Evolutionary conservation across 2,888 invertebrate species (phyloP).

Genomic region (Muschampia plurimacula): DNA sequence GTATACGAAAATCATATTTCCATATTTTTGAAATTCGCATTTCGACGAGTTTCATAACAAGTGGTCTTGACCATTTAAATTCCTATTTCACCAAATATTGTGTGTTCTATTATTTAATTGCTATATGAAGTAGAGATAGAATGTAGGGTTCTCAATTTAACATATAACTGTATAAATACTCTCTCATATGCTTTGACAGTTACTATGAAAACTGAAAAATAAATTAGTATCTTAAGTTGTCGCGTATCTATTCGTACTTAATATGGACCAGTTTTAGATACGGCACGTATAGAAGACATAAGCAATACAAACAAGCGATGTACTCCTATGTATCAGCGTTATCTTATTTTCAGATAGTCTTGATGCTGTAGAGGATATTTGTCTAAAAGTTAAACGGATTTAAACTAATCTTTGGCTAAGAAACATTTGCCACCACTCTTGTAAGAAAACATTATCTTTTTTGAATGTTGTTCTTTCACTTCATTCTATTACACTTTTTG

Average conservation of each 20-base stretch:
- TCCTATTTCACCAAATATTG: no score
- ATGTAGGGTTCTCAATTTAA: neutral
- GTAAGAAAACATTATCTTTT: conserved; percentile 5
- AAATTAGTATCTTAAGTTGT: no score
- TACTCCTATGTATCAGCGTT: conserved; percentile 17
- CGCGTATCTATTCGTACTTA: neutral
- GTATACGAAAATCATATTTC: no score
- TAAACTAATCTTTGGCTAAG: conserved; percentile 15
- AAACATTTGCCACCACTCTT: neutral
- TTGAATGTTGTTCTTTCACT: neutral
- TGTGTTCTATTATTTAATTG: no score
- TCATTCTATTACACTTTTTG: no score
- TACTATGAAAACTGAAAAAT: neutral
- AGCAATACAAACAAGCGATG: conserved; percentile 25
- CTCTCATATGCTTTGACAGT: neutral
- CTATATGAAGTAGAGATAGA: neutral
- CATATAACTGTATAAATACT: neutral
- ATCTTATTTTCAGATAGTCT: conserved; percentile 30
- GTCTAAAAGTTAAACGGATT: conserved; percentile 25
- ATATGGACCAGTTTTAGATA: neutral
- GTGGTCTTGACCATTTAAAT: no score
- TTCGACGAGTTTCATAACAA: no score
- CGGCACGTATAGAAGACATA: conserved; percentile 2
- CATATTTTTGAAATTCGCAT: no score
- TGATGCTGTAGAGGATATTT: conserved; percentile 24